Evolutionary conservation across 2,888 invertebrate genomes (phyloP).

Genomic region (Blomia tropicalis): DNA sequence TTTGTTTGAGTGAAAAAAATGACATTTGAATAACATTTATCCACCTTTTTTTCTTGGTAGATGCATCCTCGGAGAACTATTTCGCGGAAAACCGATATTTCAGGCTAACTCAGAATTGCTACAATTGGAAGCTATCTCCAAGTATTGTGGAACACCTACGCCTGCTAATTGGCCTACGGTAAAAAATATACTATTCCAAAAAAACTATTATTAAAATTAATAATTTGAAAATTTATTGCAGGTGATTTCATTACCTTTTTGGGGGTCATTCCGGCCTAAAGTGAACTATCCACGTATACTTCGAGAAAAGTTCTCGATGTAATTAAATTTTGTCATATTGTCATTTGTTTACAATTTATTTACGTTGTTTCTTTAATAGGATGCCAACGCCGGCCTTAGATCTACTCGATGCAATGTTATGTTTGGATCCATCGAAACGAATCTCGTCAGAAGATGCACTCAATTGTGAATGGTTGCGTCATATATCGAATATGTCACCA

Average conservation of each 20-base stretch:
- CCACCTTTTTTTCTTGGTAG: conserved; percentile 33
- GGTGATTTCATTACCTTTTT: conserved; percentile 79
- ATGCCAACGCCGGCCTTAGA: conserved; percentile 76
- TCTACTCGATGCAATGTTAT: conserved; percentile 83
- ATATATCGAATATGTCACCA: conserved; percentile 44
- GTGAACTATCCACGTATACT: conserved; percentile 71
- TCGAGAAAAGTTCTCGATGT: conserved; percentile 72
- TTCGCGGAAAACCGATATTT: conserved; percentile 84
- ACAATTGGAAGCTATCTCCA: conserved; percentile 82
- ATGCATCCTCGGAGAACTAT: conserved; percentile 93
- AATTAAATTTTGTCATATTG: conserved; percentile 34
- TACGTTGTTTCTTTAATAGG: conserved; percentile 33
- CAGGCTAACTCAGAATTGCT: conserved; percentile 84
- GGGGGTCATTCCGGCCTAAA: conserved; percentile 77
- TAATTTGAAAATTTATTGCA: conserved; percentile 33
- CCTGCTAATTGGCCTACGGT: conserved; percentile 70
- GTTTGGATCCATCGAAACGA: conserved; percentile 79
- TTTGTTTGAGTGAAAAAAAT: background rate
- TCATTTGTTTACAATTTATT: background rate
- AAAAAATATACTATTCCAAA: no score
- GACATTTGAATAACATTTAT: background rate
- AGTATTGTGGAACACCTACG: conserved; percentile 83
- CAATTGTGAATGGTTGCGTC: conserved; percentile 75
- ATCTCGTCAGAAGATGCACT: conserved; percentile 88
- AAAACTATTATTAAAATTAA: background rate